Percentiles rank a stretch among this genome's conserved stretches.
phyloP scores from a whole-genome alignment of 1,140 invertebrate species.

The Zaprionus gabonicus region DNA sequence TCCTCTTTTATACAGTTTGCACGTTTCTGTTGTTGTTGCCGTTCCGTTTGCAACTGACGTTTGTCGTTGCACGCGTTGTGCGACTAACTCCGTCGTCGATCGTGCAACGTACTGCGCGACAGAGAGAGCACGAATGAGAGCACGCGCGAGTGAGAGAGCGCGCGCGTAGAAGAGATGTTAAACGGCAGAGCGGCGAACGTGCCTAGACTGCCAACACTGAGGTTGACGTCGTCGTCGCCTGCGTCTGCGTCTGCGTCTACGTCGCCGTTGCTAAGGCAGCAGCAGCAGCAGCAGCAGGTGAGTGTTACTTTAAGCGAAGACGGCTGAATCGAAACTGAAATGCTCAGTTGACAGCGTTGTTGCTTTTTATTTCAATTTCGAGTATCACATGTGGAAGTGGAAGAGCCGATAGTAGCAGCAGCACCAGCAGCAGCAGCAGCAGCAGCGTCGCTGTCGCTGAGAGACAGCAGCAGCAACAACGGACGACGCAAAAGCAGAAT shows the following conservation, averaged over 20 bases:
- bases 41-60: conserved; percentile 58
- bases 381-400: conserved; percentile 53
- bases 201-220: conserved; percentile 10
- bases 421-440: conserved; percentile 36
- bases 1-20: conserved; percentile 4
- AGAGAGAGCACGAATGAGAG: neutral
- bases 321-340: conserved; percentile 77
- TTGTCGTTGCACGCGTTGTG: conserved; percentile 51
- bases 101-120: conserved; percentile 47
- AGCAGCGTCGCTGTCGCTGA: conserved; percentile 48
- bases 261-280: conserved; percentile 4
- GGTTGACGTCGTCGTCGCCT: conserved; percentile 1
- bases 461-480: conserved; percentile 45
- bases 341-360: conserved; percentile 77
- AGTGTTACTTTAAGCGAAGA: conserved; percentile 78
- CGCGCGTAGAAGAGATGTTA: conserved; percentile 43
- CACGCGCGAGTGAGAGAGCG: neutral
- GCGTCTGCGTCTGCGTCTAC: conserved; percentile 7
- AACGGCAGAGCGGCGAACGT: conserved; percentile 21
- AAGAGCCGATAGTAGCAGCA: conserved; percentile 68
- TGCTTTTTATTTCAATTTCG: conserved; percentile 74
- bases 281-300: conserved; percentile 39
- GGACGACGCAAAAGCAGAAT: conserved; percentile 38
- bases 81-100: conserved; percentile 51
- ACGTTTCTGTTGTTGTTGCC: conserved; percentile 39